Evolutionary conservation across 2,797 vertebrate genomes (phyloP), one percentile per base, ranked within the genome.

Genomic region (Novumbra hubbsi): DNA sequence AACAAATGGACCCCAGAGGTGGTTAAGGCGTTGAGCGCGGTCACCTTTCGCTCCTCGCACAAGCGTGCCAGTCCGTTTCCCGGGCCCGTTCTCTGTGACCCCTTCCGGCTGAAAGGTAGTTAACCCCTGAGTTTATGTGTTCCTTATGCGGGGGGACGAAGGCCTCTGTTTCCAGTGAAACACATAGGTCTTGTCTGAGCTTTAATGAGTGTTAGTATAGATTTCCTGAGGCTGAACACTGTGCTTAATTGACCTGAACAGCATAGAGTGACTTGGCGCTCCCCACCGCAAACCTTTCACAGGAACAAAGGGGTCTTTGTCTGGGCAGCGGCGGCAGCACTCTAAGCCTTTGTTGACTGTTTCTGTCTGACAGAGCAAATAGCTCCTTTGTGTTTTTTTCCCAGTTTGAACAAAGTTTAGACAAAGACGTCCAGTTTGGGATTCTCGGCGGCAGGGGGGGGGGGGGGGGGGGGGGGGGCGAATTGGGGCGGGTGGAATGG

Each of bases 191-290:
- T 84, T 88, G 89, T 91, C 87, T 87, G 85, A 82, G 85, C 85
- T 81, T 83, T 93, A 93, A 92, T 90, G 91, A 91, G 87, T 89
- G 91, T 89, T 92, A 88, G 91, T 92, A 91, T 94, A 89, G 90
- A 93, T 93, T 94, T 94, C 93, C 90, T 92, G 88, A 88, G 86
- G 89, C 87, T 85, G 87, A 93, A 92, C 90, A 91, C 90, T 85
- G 81, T 88, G 89, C 90, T 92, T 94, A 94, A 94, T 94, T 94
- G 93, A 94, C 91, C 92, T 90, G 91, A 94, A 93, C 93, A 91
- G 89, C 86, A 80, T 89, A 81, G 91, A 92, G 90, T 93, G 91
- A 92, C 91, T 93, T 92, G 91, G 90, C 91, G 88, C 91, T 64
- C 70, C 32, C 57, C 86, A 74, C 78, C 86, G 84, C 83, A 85